Evolutionary conservation across 2,888 invertebrate species (phyloP).

Genomic region (Pseudococcus viburni): DNA sequence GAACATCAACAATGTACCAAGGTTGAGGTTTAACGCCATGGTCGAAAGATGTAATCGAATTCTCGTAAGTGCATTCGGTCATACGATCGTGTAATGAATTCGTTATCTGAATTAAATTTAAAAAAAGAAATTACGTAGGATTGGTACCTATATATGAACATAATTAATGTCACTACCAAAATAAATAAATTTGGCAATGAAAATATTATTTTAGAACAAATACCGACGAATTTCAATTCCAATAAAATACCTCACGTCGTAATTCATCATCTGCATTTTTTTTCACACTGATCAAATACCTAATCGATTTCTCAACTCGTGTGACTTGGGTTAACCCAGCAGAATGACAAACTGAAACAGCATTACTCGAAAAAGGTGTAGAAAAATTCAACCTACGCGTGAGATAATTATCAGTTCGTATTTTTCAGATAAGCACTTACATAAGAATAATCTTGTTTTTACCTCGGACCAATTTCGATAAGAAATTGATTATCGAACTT

Average conservation of each 20-base stretch:
- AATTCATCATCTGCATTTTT: not conserved
- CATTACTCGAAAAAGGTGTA: conserved; percentile 96
- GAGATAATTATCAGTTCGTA: not conserved
- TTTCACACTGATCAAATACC: conserved; percentile 76
- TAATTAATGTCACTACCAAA: too few species aligned
- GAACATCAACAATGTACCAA: conserved; percentile 88
- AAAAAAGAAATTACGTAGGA: not conserved
- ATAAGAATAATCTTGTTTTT: conserved; percentile 67
- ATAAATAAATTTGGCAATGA: too few species aligned
- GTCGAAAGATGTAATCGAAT: conserved; percentile 75
- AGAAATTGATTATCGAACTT: conserved; percentile 70
- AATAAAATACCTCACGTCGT: not conserved
- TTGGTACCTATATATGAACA: too few species aligned
- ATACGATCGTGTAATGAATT: conserved; percentile 88
- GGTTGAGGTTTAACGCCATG: conserved; percentile 76
- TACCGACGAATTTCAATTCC: too few species aligned
- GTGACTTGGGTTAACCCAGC: conserved; percentile 82
- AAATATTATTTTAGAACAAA: too few species aligned
- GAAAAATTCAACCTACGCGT: conserved; percentile 88
- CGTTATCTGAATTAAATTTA: conserved; percentile 72
- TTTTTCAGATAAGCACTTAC: not conserved
- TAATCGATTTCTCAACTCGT: conserved; percentile 86
- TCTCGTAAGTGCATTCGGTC: conserved; percentile 90
- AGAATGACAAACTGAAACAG: conserved; percentile 92
- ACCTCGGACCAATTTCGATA: conserved; percentile 93